Base-by-base conservation (phyloP, 1,140 invertebrate species). In the Atopsyche davidsoni region DNA sequence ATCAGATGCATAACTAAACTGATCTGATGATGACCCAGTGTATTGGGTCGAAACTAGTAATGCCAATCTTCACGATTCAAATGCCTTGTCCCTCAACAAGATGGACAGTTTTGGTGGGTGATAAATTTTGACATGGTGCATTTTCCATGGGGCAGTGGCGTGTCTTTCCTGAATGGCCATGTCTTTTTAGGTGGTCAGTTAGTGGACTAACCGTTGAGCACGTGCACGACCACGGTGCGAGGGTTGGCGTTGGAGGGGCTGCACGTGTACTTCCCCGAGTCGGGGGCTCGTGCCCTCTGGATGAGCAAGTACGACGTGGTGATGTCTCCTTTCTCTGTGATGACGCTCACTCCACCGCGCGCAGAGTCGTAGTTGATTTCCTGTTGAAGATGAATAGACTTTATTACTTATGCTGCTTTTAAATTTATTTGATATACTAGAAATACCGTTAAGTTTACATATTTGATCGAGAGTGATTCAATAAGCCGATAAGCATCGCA, bases 291-390 rank as follows among this genome's bases (percentile, higher is more conserved):
- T 14, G 83, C 82, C 58, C 77, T 74, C 59, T 82, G 81, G 47
- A 86, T 80, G 24, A 85, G 70, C 51, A 86, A 73, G 65, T 82
- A 83, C 57, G 80, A 83, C 24, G 82, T 81, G 21, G 83, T 85
- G 60, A 81, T 77, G 61, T 83, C 79, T 21, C 81, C 80, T 65
- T 84, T 85, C 66, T 85, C 83, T 22, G 82, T 85, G 62, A 85
- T 81, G 21, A 86, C 82, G 53, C 78, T 82, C 32, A 87, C 82
- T 4, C 83, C 83, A 21, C 83, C 83, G 54, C 83, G 68, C 2
- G 80, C 78, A 45, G 83, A 85, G 65, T 86, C 82, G 69, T 85
- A 86, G 74, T 83, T 85, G 64, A 86, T 83, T 66, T 78, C 80
- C 82, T 82, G 69, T 50, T 70, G 68, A 55, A 58, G 3, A 17